Conservation (phyloP, 2,888 invertebrate species). For the Latrodectus elegans region DNA sequence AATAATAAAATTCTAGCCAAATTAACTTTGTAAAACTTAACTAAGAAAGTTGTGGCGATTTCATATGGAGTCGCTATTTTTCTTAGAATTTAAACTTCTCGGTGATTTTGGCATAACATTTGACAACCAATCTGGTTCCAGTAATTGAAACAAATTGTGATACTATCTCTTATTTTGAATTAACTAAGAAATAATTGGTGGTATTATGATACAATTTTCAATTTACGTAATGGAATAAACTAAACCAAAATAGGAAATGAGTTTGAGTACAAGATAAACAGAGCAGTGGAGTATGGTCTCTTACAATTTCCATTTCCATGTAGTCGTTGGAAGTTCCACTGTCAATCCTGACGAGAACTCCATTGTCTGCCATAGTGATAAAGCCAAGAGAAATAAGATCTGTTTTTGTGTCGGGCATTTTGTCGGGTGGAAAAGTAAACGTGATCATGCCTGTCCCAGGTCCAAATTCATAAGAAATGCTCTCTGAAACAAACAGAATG, state of each 20-base stretch:
- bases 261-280: background rate
- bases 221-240: no score
- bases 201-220: no score
- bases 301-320: constrained; percentile 95
- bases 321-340: constrained; percentile 93
- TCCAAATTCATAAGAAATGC: constrained; percentile 94
- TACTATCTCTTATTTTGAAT: no score
- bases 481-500: constrained; percentile 82
- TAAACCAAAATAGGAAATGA: background rate
- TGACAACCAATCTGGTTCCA: no score
- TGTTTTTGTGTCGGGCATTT: constrained; percentile 89
- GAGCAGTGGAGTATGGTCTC: constrained; percentile 73
- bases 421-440: constrained; percentile 88
- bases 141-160: no score
- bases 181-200: no score
- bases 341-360: constrained; percentile 90
- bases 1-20: no score
- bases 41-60: no score
- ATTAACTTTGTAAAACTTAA: no score
- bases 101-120: no score
- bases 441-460: constrained; percentile 90
- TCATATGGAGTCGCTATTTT: no score
- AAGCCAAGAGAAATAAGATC: constrained; percentile 94
- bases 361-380: constrained; percentile 89
- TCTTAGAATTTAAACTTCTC: no score